Conservation (phyloP, 1,140 invertebrate genomes). For the Euglossa dilemma region DNA sequence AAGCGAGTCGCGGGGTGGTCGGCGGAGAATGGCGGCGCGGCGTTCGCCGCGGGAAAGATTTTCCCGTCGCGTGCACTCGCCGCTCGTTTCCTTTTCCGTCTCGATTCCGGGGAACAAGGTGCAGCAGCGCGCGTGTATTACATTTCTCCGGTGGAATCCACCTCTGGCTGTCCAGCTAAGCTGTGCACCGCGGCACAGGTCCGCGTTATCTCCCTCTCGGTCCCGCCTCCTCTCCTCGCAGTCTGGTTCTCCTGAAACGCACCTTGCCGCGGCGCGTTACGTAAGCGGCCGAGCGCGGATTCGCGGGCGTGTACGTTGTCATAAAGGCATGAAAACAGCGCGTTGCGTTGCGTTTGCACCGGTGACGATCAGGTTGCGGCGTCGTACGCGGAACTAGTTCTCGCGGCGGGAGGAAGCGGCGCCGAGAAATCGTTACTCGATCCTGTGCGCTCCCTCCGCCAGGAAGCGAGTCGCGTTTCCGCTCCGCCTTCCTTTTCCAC, state of each 20-base stretch:
- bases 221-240: neutral
- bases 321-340: slow-evolving; percentile 43
- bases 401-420: slow-evolving; percentile 7
- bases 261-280: neutral
- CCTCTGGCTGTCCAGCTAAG: neutral
- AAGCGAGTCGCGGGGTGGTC: neutral
- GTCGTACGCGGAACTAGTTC: slow-evolving; percentile 25
- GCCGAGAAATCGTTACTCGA: slow-evolving; percentile 6
- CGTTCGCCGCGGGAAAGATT: slow-evolving; percentile 26
- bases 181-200: neutral
- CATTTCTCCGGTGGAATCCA: slow-evolving; percentile 29
- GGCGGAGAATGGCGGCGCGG: neutral
- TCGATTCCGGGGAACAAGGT: slow-evolving; percentile 60
- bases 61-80: slow-evolving; percentile 29
- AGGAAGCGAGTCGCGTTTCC: slow-evolving; percentile 40
- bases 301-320: slow-evolving; percentile 22
- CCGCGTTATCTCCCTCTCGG: neutral
- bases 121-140: slow-evolving; percentile 31
- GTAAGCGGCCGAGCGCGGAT: neutral
- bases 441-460: neutral
- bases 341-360: slow-evolving; percentile 33
- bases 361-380: slow-evolving; percentile 29
- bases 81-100: slow-evolving; percentile 63
- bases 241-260: slow-evolving; percentile 19
- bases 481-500: neutral